These are phyloP conservation scores for Psilopsiagon aurifrons DNA, from an alignment of 2,113 vertebrate genomes.

Conservation along the genomic window DNA sequence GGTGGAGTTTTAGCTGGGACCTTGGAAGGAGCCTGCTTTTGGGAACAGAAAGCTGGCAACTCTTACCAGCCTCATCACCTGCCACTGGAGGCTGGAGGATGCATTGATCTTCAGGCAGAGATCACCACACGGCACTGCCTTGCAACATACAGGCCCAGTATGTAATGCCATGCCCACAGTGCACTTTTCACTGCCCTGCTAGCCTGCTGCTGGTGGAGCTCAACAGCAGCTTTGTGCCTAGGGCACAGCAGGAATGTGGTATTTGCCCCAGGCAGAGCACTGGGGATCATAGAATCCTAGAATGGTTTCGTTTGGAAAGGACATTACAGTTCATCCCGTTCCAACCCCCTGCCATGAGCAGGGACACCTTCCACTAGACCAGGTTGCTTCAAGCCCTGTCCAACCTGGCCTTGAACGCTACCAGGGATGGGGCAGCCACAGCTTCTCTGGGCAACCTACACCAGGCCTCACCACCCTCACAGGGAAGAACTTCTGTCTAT, in stretches of 20 bases:
- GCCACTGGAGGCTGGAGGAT: conserved; percentile 85
- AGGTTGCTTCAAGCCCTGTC: background rate
- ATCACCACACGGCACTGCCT: conserved; percentile 89
- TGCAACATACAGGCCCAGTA: conserved; percentile 90
- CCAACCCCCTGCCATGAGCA: background rate
- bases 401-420: background rate
- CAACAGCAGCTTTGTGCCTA: background rate
- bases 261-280: background rate
- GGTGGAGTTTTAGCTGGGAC: conserved; percentile 91
- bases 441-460: background rate
- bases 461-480: background rate
- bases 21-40: conserved; percentile 91
- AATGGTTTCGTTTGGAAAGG: background rate
- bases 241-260: background rate
- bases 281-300: background rate
- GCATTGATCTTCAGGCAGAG: conserved; percentile 90
- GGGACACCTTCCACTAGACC: background rate
- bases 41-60: conserved; percentile 83
- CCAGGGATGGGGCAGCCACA: background rate
- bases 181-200: rapidly evolving
- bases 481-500: background rate
- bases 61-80: conserved; percentile 85
- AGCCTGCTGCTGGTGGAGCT: background rate
- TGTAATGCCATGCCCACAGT: background rate
- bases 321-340: background rate